Conservation (phyloP, 2,113 vertebrate species). For the Elachura formosa region DNA sequence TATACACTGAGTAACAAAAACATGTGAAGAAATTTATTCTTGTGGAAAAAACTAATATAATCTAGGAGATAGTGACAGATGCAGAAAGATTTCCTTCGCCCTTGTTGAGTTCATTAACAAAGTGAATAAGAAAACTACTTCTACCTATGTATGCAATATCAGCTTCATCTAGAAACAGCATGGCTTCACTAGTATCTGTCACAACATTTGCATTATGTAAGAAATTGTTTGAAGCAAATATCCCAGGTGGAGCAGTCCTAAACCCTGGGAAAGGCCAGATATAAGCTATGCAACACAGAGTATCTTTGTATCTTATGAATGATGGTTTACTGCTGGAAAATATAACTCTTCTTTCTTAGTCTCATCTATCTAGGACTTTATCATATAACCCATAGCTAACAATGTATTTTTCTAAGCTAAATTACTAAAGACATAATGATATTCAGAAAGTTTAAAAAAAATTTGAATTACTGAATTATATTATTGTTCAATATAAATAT, state of each 20-base stretch:
- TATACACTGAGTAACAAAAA: background rate
- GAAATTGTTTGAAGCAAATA: constrained; percentile 23
- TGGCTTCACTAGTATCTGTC: constrained; percentile 49
- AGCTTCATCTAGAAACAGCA: constrained; percentile 45
- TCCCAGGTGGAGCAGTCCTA: background rate
- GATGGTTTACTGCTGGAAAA: background rate
- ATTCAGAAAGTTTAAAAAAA: background rate
- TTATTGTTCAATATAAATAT: constrained; percentile 59
- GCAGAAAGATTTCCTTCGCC: background rate
- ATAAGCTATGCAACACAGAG: background rate
- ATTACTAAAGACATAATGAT: constrained; percentile 29
- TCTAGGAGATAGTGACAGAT: background rate
- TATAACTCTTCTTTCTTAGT: background rate
- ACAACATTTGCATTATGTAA: constrained; percentile 21
- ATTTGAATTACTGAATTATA: constrained; percentile 29
- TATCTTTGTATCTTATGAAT: background rate
- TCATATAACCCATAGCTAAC: background rate
- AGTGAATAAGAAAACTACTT: constrained; percentile 54
- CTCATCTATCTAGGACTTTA: background rate
- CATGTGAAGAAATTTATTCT: background rate
- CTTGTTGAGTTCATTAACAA: constrained; percentile 43
- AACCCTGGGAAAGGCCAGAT: background rate
- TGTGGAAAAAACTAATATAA: background rate
- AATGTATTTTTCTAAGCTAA: background rate
- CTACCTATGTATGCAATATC: constrained; percentile 27